Evolutionary conservation across 2,888 invertebrate species (phyloP).

Genomic region (Nephrotoma appendiculata): DNA sequence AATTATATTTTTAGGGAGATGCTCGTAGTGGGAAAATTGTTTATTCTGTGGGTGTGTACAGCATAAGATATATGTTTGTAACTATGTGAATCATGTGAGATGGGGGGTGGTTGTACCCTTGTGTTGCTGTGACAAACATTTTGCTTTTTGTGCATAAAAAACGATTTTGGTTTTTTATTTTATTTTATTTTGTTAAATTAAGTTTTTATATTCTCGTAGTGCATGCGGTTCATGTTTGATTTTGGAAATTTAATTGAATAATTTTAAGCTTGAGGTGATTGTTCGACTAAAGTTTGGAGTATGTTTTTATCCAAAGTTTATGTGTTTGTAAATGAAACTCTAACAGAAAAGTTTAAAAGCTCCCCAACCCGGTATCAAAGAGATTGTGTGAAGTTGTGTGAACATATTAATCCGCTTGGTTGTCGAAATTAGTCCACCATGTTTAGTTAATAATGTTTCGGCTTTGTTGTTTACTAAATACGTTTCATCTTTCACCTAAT

Average conservation of each 20-base stretch:
- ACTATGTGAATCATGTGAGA: background rate
- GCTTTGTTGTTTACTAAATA: no score
- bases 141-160: background rate
- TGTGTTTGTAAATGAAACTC: no score
- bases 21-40: background rate
- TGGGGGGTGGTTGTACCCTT: background rate
- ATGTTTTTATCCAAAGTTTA: no score
- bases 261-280: background rate
- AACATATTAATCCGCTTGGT: no score
- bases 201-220: background rate
- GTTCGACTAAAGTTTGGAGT: background rate
- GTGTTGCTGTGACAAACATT: background rate
- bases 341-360: no score
- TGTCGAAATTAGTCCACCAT: no score
- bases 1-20: background rate
- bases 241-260: background rate
- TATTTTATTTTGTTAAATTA: background rate
- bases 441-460: no score
- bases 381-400: no score
- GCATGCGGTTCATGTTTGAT: background rate
- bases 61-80: background rate
- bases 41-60: background rate
- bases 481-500: no score
- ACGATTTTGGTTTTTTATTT: background rate
- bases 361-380: no score